A percentile compares a stretch with the other conserved stretches of the same genome.
These are phyloP conservation scores for Buphagus erythrorhynchus DNA, from an alignment of 2,797 vertebrate species.

Conservation along the genomic window DNA sequence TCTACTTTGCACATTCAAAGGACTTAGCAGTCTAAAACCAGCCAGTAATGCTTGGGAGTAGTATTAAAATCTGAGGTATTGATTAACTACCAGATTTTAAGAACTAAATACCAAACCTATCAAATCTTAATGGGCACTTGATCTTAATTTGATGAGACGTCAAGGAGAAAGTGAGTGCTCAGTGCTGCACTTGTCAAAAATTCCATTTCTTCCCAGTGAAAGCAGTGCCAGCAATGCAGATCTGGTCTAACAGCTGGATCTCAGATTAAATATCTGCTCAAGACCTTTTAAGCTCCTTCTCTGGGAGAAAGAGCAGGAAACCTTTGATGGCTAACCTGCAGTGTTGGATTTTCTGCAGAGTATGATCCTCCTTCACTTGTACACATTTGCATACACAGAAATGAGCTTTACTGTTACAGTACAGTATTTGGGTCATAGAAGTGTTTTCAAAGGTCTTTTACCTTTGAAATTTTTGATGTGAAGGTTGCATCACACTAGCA, in stretches of 20 bases:
- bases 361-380: not conserved
- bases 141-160: not conserved
- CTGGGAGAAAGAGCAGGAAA: not conserved
- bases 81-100: not conserved
- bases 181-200: not conserved
- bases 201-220: not conserved
- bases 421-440: not conserved
- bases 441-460: not conserved
- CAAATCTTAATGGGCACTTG: not conserved
- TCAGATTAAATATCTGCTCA: not conserved
- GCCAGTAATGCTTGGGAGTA: not conserved
- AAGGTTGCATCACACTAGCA: not conserved
- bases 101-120: not conserved
- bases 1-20: not conserved
- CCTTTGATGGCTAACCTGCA: not conserved
- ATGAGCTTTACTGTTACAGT: not conserved
- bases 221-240: not conserved
- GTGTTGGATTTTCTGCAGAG: not conserved
- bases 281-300: not conserved
- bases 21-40: not conserved
- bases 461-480: not conserved
- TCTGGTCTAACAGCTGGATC: not conserved
- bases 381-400: not conserved
- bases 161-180: not conserved
- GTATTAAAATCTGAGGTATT: not conserved